Percentiles rank a stretch among this genome's conserved stretches.
Conservation (phyloP, 2,888 invertebrate genomes). For the Mythimna pallens region DNA sequence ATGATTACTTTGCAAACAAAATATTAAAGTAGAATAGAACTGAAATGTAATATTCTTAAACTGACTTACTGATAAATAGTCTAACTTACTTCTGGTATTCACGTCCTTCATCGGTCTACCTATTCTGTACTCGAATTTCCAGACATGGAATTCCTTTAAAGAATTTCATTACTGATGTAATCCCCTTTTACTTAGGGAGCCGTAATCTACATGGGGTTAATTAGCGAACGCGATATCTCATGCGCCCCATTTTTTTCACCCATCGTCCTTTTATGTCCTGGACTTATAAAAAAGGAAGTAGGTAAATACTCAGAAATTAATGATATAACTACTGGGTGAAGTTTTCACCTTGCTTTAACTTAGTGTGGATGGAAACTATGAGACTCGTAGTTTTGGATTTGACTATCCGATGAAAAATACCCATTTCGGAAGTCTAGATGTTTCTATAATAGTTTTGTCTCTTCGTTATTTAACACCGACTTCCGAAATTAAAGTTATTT, state of each 20-base stretch:
- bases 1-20: neutral
- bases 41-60: conserved; percentile 1
- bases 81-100: too few relatives aligned
- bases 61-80: too few relatives aligned
- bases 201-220: conserved; percentile 51
- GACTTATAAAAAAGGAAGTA: neutral
- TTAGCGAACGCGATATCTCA: conserved; percentile 42
- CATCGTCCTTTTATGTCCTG: conserved; percentile 11
- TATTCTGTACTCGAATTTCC: neutral
- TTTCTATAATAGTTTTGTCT: too few relatives aligned
- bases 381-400: too few relatives aligned
- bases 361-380: too few relatives aligned
- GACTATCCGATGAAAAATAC: too few relatives aligned
- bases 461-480: too few relatives aligned
- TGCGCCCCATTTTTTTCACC: conserved; percentile 38
- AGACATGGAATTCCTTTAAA: conserved; percentile 16
- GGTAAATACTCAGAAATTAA: neutral
- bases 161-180: conserved; percentile 56
- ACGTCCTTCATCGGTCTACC: neutral
- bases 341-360: too few relatives aligned
- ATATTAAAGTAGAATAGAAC: neutral
- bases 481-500: too few relatives aligned
- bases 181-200: conserved; percentile 40
- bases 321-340: neutral
- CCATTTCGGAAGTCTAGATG: too few relatives aligned